Percentiles rank a stretch among this genome's conserved stretches.
Evolutionary conservation across 2,888 invertebrate species (phyloP).

Genomic region (Clitarchus hookeri): DNA sequence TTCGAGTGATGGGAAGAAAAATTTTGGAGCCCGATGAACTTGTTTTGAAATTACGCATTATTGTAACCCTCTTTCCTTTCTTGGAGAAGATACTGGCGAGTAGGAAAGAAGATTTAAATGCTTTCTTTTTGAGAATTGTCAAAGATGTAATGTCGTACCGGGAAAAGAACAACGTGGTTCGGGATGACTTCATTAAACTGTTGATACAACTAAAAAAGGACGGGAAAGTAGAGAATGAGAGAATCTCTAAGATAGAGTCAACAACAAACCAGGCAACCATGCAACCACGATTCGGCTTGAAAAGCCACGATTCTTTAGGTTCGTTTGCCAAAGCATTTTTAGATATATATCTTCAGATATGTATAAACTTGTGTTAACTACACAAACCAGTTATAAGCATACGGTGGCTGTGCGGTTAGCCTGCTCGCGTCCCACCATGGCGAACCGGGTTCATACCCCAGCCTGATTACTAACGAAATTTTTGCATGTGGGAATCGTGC

Average conservation of each 20-base stretch:
- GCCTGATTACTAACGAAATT: no score
- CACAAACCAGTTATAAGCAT: no score
- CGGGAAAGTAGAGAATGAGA: conserved; percentile 50
- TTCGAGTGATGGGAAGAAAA: conserved; percentile 51
- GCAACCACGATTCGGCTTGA: not conserved
- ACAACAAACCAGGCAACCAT: not conserved
- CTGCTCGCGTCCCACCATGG: no score
- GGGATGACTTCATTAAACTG: conserved; percentile 61
- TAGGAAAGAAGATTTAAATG: conserved; percentile 45
- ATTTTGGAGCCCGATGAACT: conserved; percentile 50
- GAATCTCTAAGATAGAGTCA: not conserved
- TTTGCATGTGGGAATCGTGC: no score
- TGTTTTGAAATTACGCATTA: conserved; percentile 47
- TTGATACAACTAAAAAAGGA: conserved; percentile 59
- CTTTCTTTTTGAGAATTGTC: conserved; percentile 55
- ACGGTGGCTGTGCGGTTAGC: no score
- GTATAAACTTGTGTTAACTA: no score
- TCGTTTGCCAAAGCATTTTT: not conserved
- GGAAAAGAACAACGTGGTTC: conserved; percentile 43
- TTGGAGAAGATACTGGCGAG: conserved; percentile 17
- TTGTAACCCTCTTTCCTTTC: conserved; percentile 41
- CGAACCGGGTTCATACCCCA: no score
- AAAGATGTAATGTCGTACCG: conserved; percentile 47
- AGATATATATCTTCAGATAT: no score
- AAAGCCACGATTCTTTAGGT: not conserved